A percentile compares a stretch with the other conserved stretches of the same genome.
phyloP scores from a whole-genome alignment of 2,888 invertebrate genomes.

The Epinotia brunnichana region DNA sequence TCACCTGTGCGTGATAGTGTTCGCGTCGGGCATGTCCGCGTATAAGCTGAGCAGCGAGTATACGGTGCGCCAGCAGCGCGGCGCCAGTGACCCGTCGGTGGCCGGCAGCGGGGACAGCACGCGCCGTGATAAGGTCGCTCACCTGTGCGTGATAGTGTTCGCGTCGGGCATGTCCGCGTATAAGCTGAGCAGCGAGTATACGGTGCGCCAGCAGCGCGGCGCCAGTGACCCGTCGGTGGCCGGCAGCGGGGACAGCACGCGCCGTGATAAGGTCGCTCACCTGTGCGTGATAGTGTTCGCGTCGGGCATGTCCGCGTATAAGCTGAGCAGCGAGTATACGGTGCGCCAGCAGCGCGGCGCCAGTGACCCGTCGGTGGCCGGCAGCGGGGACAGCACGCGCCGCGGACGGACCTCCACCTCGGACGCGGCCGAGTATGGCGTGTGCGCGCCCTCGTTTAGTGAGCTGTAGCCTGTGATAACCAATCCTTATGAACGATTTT shows the following conservation, averaged over 20 bases:
- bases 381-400: slow-evolving; percentile 19
- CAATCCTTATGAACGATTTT: background rate
- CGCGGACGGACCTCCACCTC: slow-evolving; percentile 44
- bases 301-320: slow-evolving; percentile 97
- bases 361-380: slow-evolving; percentile 60
- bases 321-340: slow-evolving; percentile 94
- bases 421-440: slow-evolving; percentile 85
- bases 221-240: slow-evolving; percentile 71
- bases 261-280: slow-evolving; percentile 52
- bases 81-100: slow-evolving; percentile 78
- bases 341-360: slow-evolving; percentile 97
- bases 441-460: slow-evolving; percentile 88
- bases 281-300: slow-evolving; percentile 95
- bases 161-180: slow-evolving; percentile 98
- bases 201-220: slow-evolving; percentile 97
- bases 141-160: slow-evolving; percentile 93
- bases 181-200: slow-evolving; percentile 94
- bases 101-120: slow-evolving; percentile 40
- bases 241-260: slow-evolving; percentile 28
- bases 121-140: background rate
- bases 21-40: slow-evolving; percentile 97
- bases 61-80: slow-evolving; percentile 97
- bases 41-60: slow-evolving; percentile 96
- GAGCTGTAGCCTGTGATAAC: slow-evolving; percentile 89
- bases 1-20: slow-evolving; percentile 95